Percentiles rank a stretch among this genome's conserved stretches.
These are phyloP conservation scores for Noctilio leporinus DNA, from an alignment of 2,113 vertebrate species.

Conservation along the genomic window DNA sequence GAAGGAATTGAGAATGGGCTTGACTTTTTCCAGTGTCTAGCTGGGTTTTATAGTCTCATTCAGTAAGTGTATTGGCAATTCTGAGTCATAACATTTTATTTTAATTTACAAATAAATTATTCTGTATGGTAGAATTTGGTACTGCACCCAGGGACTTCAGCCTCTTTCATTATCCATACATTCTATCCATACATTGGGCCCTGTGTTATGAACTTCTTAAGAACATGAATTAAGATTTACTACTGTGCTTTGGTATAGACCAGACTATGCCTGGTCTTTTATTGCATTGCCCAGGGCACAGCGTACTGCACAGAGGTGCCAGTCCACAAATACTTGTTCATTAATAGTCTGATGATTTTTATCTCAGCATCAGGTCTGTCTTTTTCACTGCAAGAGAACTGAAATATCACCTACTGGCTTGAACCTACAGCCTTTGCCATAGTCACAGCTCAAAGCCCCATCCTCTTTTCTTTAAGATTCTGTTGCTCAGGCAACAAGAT, in stretches of 20 bases:
- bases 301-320: not conserved
- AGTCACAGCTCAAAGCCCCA: not conserved
- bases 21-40: not conserved
- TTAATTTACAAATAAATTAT: not conserved
- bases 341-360: not conserved
- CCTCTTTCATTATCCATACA: not conserved
- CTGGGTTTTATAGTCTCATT: not conserved
- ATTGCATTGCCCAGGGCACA: not conserved
- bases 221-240: not conserved
- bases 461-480: not conserved
- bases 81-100: not conserved
- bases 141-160: not conserved
- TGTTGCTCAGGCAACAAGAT: constrained; percentile 59
- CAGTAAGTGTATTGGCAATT: not conserved
- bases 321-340: not conserved
- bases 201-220: not conserved
- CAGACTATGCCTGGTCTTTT: not conserved
- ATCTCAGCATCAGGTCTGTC: not conserved
- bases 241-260: not conserved
- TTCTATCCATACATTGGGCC: not conserved
- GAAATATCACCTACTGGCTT: not conserved
- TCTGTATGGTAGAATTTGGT: not conserved
- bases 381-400: not conserved
- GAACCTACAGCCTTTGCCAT: not conserved
- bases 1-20: not conserved